Conservation (phyloP, 2,113 vertebrate genomes). For the Rhizomys pruinosus region DNA sequence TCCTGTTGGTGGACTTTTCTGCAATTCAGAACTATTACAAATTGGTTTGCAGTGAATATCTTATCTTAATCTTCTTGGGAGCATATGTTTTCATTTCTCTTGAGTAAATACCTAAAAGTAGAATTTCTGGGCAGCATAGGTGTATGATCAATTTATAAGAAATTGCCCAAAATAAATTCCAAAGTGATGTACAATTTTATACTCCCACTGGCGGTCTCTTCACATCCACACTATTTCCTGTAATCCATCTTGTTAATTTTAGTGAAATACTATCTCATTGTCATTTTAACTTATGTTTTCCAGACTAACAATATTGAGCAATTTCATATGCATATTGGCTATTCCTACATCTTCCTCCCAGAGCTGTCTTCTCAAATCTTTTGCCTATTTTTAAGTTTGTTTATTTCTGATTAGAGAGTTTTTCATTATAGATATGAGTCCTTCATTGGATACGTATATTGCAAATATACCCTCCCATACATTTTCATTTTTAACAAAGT, state of each 20-base stretch:
- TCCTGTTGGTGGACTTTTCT: slow-evolving; percentile 24
- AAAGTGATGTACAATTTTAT: slow-evolving; percentile 23
- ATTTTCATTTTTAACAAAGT: not conserved
- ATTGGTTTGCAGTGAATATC: slow-evolving; percentile 25
- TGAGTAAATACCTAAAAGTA: slow-evolving; percentile 36
- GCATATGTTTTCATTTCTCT: slow-evolving; percentile 15
- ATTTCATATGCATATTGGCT: not conserved
- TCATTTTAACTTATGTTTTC: slow-evolving; percentile 45
- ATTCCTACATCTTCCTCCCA: not conserved
- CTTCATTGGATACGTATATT: not conserved
- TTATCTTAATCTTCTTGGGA: not conserved
- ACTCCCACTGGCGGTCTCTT: not conserved
- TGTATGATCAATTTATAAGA: slow-evolving; percentile 19
- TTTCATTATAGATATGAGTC: not conserved
- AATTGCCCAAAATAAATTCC: slow-evolving; percentile 1
- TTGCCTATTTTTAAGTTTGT: slow-evolving; percentile 11
- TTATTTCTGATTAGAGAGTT: slow-evolving; percentile 32
- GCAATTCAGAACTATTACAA: not conserved
- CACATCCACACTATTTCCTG: not conserved
- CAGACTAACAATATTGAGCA: not conserved
- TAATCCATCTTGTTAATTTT: not conserved
- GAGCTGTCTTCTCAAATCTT: not conserved
- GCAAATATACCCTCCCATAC: not conserved
- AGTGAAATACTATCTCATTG: not conserved
- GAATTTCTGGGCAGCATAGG: slow-evolving; percentile 44